phyloP scores from a whole-genome alignment of 2,888 invertebrate genomes.

The Heliconius charithonia region DNA sequence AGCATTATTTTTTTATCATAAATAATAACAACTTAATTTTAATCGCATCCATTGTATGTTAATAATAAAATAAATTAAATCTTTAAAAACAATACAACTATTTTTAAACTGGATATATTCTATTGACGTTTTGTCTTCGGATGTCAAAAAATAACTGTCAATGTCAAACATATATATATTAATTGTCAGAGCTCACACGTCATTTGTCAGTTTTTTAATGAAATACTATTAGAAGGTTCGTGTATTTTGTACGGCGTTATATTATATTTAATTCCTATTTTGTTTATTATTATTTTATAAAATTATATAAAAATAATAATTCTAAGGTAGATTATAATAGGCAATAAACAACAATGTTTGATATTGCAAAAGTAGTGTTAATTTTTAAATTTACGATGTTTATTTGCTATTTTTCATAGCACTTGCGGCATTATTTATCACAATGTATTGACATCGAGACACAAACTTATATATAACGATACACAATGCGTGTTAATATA shows the following conservation, averaged over 20 bases:
- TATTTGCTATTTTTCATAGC: constrained; percentile 11
- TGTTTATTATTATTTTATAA: constrained; percentile 16
- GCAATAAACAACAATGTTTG: not conserved
- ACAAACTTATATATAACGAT: constrained; percentile 8
- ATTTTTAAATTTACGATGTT: constrained; percentile 13
- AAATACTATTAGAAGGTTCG: constrained; percentile 11
- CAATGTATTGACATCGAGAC: constrained; percentile 26
- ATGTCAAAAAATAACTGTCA: not conserved
- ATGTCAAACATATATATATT: constrained; percentile 10
- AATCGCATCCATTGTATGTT: not conserved
- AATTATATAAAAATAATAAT: constrained; percentile 3
- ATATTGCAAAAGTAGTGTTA: constrained; percentile 7
- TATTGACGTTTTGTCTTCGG: not conserved
- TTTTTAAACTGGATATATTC: not conserved
- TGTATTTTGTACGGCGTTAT: constrained; percentile 16
- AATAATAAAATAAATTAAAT: not conserved
- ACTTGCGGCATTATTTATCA: constrained; percentile 8
- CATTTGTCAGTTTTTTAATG: constrained; percentile 21
- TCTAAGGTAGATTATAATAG: not conserved
- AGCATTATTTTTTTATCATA: too few relatives aligned
- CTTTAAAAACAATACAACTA: not conserved
- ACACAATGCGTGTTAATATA: constrained; percentile 73
- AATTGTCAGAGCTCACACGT: constrained; percentile 6
- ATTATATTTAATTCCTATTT: constrained; percentile 16
- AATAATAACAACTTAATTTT: not conserved